phyloP scores from a whole-genome alignment of 1,140 invertebrate genomes.

The Rhopalosiphum padi region DNA sequence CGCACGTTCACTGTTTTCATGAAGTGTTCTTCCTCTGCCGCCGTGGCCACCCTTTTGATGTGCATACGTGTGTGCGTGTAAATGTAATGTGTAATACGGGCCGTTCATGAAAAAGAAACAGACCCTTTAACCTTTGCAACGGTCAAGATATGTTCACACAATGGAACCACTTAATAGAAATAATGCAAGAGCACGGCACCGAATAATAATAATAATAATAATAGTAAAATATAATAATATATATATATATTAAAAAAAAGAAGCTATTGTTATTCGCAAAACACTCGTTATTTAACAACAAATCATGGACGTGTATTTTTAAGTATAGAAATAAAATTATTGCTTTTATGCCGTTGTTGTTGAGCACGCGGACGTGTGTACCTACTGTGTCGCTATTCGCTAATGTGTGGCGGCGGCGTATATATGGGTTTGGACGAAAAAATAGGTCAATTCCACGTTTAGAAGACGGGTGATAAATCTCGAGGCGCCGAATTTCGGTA shows the following conservation, averaged over 20 bases:
- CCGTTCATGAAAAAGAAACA: conserved; percentile 44
- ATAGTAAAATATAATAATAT: conserved; percentile 8
- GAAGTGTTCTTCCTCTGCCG: conserved; percentile 34
- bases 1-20: not conserved
- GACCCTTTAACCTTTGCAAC: conserved; percentile 58
- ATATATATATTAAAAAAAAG: not conserved
- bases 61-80: not conserved
- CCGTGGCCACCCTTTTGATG: conserved; percentile 17
- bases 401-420: not conserved
- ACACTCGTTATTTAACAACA: conserved; percentile 54
- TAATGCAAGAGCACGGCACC: conserved; percentile 48
- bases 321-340: not conserved
- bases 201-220: conserved; percentile 47
- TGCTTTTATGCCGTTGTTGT: not conserved
- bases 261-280: conserved; percentile 28
- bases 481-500: not conserved
- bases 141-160: conserved; percentile 58
- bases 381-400: not conserved
- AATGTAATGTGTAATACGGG: not conserved
- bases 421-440: not conserved
- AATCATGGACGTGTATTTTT: conserved; percentile 21
- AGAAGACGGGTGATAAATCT: not conserved
- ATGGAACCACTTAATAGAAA: conserved; percentile 57
- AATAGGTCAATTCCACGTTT: not conserved
- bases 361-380: not conserved